Base-by-base conservation (phyloP, 2,113 vertebrate genomes). In the Chlorodrepanis virens region DNA sequence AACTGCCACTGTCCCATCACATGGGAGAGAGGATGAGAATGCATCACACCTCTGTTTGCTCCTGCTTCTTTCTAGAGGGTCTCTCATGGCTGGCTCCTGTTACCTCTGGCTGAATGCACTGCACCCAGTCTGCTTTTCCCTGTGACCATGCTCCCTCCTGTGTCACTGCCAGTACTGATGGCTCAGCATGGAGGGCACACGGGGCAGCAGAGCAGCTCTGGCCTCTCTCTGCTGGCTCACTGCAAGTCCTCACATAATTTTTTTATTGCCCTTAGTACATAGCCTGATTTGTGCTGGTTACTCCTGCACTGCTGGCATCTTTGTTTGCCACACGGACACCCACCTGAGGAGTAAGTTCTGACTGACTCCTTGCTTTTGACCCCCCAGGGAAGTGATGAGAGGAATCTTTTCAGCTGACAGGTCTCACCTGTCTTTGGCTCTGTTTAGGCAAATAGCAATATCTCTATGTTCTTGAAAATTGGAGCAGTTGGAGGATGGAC, bases 71-170 rank as follows among this genome's bases (percentile, higher is more conserved):
- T 22, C 37, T 25, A 14, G 22, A 31, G n/a, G 23, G 5, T 53
- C 5, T 59, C 15, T 31, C 27, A 6, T 17, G 39, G 20, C 39
- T 85, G 8, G 37, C 12, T 64, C 6, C 17, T 50, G 1, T 61
- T 74, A 5, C 23, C n/a, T 60, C 27, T 87, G 45, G 13, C 33
- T 39, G 18, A 47, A 4, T 0, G 0, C 47, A 10, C 25, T 74
- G 64, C 63, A 6, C 17, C 15, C 39, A 1, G 14, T 50, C 5
- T 24, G 16, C 31, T n/a, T 59, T 25, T 1, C 3, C 17, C 45
- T n/a, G 52, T 33, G 74, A 8, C 25, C 0, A 0, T 7, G 1
- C 22, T 80, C 11, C n/a, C 2, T 1, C 5, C 22, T 35, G 3
- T 31, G 1, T 5, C 29, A 2, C 7, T 5, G 17, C 21, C 40